Evolutionary conservation across 2,888 invertebrate genomes (phyloP), one percentile per base, ranked within the genome.

Genomic region (Tryphoninae sp.): DNA sequence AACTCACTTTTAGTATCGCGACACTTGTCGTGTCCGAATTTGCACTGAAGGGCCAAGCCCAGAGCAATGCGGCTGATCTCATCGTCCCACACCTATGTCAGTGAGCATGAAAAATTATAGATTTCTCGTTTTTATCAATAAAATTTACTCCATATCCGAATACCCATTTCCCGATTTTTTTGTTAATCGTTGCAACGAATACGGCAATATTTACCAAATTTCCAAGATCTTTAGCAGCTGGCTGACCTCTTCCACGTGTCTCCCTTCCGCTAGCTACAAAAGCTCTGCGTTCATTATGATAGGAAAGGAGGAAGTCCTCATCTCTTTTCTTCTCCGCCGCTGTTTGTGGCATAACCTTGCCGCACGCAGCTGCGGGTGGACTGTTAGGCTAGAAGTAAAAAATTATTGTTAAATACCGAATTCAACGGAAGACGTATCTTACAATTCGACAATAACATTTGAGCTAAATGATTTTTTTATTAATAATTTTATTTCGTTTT

Each of bases 31-130:
- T 92, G 90, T 1, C 80, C 84, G 78, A 86, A 89, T n/a, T 86
- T 78, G 82, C 93, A 93, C 82, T 92, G 93, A 59, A 89, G 86
- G 4, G 91, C 92, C 92, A 92, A 93, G 58, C 89, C 84, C 67
- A 91, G 89, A 9, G 92, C 93, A 49, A 91, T 86, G 0, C 40
- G 6, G 0, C 91, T 92, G 67, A 92, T 82, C 81, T 92, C 92
- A 2, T 87, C 2, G 51, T 85, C 83, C 86, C 86, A 87, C 45
- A 2, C 7, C 86, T 86, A 45, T 8, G 8, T 42, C 8, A 61
- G n/a, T 0, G 4, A 26, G 3, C 49, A 2, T 9, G 58, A 33
- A 33, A 33, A 33, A 33, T 33, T 33, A 33, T 4, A 33, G 33
- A 33, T 6, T 33, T 33, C 6, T 33, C 33, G 6, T 6, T 33